These are phyloP conservation scores for Bubo bubo DNA, from an alignment of 2,113 vertebrate genomes.

Conservation along the genomic window DNA sequence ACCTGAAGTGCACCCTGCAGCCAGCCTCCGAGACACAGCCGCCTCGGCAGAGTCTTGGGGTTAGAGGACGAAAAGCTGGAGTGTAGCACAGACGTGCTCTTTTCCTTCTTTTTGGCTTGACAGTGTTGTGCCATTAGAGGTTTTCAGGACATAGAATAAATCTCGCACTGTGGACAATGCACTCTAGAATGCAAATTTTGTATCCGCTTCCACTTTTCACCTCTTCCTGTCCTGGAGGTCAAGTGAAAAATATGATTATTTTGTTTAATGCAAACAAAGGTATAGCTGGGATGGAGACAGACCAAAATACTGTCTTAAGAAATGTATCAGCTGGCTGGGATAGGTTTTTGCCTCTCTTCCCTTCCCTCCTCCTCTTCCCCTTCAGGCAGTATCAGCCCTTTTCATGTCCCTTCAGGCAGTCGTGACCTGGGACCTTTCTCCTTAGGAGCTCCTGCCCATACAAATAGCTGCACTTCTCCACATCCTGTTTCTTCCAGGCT, in stretches of 20 bases:
- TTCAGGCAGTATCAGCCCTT: neutral
- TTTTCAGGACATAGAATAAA: neutral
- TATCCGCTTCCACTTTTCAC: neutral
- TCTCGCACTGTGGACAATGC: neutral
- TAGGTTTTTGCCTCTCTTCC: neutral
- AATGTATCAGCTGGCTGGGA: neutral
- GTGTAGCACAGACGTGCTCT: neutral
- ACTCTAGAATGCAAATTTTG: neutral
- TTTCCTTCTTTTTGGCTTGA: neutral
- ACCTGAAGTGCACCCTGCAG: neutral
- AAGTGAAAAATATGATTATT: neutral
- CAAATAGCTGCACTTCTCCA: neutral
- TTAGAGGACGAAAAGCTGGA: neutral
- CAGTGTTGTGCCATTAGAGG: neutral
- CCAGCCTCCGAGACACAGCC: accelerated
- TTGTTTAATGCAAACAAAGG: neutral
- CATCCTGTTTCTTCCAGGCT: neutral
- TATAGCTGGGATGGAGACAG: accelerated
- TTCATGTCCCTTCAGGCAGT: neutral
- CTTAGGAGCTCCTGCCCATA: neutral
- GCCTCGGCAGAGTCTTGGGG: neutral
- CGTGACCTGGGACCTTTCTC: neutral
- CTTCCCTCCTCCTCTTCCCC: neutral
- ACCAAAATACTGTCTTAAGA: neutral
- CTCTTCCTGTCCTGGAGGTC: neutral